Evolutionary conservation across 2,888 invertebrate genomes (phyloP).

Genomic region (Ptilodon capucinus): DNA sequence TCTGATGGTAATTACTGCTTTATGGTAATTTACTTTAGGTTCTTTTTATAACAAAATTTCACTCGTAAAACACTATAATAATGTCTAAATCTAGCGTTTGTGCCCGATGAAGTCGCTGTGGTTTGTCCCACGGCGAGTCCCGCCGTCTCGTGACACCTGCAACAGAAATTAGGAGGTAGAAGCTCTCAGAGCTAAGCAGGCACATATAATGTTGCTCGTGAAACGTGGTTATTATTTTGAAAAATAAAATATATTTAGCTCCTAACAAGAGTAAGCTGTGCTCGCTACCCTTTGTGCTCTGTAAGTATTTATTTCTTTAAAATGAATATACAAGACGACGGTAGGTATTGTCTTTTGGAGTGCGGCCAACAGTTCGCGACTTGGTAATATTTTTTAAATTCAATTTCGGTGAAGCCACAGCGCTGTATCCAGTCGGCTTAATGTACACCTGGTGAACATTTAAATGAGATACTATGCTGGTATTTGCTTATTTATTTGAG

Average conservation of each 20-base stretch:
- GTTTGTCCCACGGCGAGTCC: no score
- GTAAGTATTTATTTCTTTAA: slow-evolving; percentile 70
- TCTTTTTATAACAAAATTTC: no score
- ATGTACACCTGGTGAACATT: slow-evolving; percentile 79
- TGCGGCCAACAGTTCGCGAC: slow-evolving; percentile 73
- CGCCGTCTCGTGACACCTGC: no score
- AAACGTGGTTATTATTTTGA: no score
- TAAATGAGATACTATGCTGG: slow-evolving; percentile 72
- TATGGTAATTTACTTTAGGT: no score
- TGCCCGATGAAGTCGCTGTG: no score
- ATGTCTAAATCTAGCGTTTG: no score
- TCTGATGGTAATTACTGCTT: no score
- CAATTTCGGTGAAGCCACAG: slow-evolving; percentile 80
- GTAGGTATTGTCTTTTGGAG: slow-evolving; percentile 78
- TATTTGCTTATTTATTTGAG: slow-evolving; percentile 58
- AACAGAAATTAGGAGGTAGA: no score
- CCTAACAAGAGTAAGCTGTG: slow-evolving; percentile 51
- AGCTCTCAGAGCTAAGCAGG: no score
- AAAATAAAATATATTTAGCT: slow-evolving; percentile 28
- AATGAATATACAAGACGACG: slow-evolving; percentile 74
- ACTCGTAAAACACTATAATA: no score
- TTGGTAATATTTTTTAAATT: slow-evolving; percentile 82
- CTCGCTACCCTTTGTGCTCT: slow-evolving; percentile 44
- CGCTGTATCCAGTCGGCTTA: slow-evolving; percentile 74
- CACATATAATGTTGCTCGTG: no score